These are phyloP conservation scores for Cryptocheilus praepositus DNA, from an alignment of 2,888 invertebrate species.

Conservation along the genomic window DNA sequence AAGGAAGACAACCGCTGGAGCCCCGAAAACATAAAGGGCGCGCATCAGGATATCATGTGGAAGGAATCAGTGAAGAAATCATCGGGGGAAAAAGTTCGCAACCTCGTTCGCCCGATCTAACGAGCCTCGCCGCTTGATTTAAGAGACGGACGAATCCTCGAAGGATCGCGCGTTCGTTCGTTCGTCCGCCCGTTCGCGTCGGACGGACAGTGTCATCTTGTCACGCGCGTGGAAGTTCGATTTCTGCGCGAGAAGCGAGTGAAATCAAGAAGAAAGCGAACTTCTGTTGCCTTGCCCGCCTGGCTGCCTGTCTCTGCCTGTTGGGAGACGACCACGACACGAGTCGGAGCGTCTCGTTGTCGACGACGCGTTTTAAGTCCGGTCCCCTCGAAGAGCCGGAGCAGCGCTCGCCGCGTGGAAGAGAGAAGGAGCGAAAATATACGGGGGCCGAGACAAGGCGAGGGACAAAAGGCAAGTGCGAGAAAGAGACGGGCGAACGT, in stretches of 20 bases:
- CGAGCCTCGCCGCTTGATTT: too few relatives aligned
- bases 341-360: constrained; percentile 4
- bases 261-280: constrained; percentile 38
- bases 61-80: constrained; percentile 20
- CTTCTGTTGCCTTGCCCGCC: neutral
- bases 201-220: constrained; percentile 12
- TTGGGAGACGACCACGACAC: neutral
- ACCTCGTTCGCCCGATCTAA: too few relatives aligned
- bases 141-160: too few relatives aligned
- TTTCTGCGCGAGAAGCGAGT: constrained; percentile 35
- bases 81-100: too few relatives aligned
- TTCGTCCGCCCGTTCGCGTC: neutral
- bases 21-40: constrained; percentile 22
- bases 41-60: neutral
- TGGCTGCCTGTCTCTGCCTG: neutral
- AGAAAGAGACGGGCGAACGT: constrained; percentile 15
- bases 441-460: too few relatives aligned
- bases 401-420: neutral
- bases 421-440: constrained; percentile 10
- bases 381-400: neutral
- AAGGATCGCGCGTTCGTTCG: too few relatives aligned
- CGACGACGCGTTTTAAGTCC: constrained; percentile 3
- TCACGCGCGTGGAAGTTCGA: constrained; percentile 37
- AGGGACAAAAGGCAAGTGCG: constrained; percentile 13
- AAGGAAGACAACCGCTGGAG: constrained; percentile 12